Percentiles rank a stretch among this genome's conserved stretches.
Evolutionary conservation across 2,888 invertebrate genomes (phyloP).

Genomic region (Micropterix aruncella): DNA sequence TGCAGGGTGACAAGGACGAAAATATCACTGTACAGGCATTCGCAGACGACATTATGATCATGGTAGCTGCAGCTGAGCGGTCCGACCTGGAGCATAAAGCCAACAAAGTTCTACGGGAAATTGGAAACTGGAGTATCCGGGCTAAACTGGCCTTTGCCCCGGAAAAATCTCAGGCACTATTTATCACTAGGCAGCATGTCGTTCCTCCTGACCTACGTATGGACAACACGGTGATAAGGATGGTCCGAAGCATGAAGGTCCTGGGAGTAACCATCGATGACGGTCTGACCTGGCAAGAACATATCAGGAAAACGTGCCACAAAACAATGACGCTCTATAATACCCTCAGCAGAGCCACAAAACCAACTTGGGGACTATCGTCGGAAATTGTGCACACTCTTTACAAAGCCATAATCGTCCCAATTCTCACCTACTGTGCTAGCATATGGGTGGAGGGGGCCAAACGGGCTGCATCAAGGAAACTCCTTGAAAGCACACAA

Average conservation of each 20-base stretch:
- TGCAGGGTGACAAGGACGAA: background rate
- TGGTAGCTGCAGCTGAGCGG: background rate
- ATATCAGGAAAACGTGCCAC: background rate
- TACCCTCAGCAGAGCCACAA: background rate
- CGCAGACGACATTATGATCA: background rate
- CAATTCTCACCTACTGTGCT: background rate
- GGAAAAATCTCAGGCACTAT: background rate
- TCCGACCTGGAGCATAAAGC: background rate
- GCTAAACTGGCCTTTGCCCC: background rate
- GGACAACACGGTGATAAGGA: background rate
- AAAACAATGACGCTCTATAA: background rate
- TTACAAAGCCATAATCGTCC: background rate
- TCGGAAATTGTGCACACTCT: background rate
- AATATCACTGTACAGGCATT: background rate
- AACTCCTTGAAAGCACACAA: background rate
- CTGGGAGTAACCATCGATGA: slow-evolving; percentile 1
- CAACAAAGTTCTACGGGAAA: background rate
- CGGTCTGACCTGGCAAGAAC: background rate
- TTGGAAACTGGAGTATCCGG: background rate
- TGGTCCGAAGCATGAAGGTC: background rate
- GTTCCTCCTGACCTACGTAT: background rate
- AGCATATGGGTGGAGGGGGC: background rate
- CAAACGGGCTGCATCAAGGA: background rate
- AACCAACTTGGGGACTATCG: background rate
- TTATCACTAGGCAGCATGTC: background rate